A percentile compares a stretch with the other conserved stretches of the same genome.
phyloP scores from a whole-genome alignment of 2,797 vertebrate species.

The Poecilia velifera region DNA sequence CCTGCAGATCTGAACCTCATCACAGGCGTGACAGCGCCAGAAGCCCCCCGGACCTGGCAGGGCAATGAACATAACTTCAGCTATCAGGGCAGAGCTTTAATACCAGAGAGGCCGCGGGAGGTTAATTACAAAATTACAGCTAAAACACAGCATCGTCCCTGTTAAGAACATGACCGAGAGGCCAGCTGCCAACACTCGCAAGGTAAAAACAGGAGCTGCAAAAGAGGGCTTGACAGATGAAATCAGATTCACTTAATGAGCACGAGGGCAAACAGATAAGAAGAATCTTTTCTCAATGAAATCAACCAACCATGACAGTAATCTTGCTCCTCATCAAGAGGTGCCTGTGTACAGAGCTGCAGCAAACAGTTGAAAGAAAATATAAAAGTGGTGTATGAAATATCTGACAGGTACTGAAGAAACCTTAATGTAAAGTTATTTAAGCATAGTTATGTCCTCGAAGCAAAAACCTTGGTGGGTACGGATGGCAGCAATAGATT shows the following conservation, averaged over 20 bases:
- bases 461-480: not conserved
- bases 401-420: not conserved
- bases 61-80: conserved; percentile 32
- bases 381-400: not conserved
- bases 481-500: not conserved
- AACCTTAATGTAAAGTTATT: not conserved
- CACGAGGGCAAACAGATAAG: conserved; percentile 34
- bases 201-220: not conserved
- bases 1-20: conserved; percentile 20
- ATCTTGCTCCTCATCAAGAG: conserved; percentile 17
- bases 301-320: conserved; percentile 43
- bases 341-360: not conserved
- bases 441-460: not conserved
- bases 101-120: conserved; percentile 8
- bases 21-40: conserved; percentile 18
- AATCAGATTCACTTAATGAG: conserved; percentile 28
- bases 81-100: conserved; percentile 29
- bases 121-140: conserved; percentile 49
- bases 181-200: conserved; percentile 1
- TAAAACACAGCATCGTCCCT: conserved; percentile 8
- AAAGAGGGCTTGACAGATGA: conserved; percentile 4
- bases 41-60: not conserved
- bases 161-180: conserved; percentile 16
- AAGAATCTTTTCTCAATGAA: conserved; percentile 47
- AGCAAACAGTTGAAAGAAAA: not conserved